These are phyloP conservation scores for Delphinus delphis DNA, from an alignment of 2,113 vertebrate species.

Conservation along the genomic window DNA sequence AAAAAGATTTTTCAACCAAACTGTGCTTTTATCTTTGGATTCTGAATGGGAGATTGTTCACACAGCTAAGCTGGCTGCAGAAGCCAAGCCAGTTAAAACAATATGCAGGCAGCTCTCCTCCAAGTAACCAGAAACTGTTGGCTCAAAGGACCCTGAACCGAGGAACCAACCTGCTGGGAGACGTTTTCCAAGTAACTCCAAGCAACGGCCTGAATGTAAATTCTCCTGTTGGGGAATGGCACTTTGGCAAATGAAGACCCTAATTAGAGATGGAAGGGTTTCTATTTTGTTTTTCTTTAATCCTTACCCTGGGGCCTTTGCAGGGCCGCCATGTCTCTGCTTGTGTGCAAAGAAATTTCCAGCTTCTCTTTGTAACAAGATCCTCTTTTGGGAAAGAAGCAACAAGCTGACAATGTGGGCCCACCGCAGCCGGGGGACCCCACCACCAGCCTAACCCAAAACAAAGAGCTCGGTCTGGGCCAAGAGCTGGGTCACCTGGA, in stretches of 20 bases:
- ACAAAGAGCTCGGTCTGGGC: conserved; percentile 68
- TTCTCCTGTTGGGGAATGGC: conserved; percentile 85
- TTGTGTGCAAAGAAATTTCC: conserved; percentile 88
- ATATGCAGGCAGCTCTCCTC: conserved; percentile 82
- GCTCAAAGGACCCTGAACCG: conserved; percentile 77
- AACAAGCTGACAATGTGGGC: conserved; percentile 81
- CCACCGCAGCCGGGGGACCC: conserved; percentile 74
- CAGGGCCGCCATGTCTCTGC: conserved; percentile 87
- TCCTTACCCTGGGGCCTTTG: conserved; percentile 89
- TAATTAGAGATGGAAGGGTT: conserved; percentile 88
- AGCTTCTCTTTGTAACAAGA: conserved; percentile 88
- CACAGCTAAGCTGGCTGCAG: conserved; percentile 83
- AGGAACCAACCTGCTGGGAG: conserved; percentile 87
- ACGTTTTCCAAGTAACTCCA: conserved; percentile 81
- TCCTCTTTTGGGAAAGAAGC: conserved; percentile 80
- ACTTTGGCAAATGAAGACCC: conserved; percentile 88
- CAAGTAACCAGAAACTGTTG: conserved; percentile 85
- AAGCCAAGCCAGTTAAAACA: conserved; percentile 86
- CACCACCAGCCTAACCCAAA: conserved; percentile 68
- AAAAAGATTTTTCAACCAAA: conserved; percentile 80
- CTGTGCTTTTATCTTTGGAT: conserved; percentile 83
- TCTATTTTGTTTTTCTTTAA: conserved; percentile 90
- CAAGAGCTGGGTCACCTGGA: conserved; percentile 33
- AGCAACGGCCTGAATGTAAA: conserved; percentile 85
- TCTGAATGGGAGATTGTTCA: conserved; percentile 85